Evolutionary conservation across 1,140 invertebrate genomes (phyloP), one percentile per base, ranked within the genome.

Genomic region (Hyposmocoma kahamanoa): DNA sequence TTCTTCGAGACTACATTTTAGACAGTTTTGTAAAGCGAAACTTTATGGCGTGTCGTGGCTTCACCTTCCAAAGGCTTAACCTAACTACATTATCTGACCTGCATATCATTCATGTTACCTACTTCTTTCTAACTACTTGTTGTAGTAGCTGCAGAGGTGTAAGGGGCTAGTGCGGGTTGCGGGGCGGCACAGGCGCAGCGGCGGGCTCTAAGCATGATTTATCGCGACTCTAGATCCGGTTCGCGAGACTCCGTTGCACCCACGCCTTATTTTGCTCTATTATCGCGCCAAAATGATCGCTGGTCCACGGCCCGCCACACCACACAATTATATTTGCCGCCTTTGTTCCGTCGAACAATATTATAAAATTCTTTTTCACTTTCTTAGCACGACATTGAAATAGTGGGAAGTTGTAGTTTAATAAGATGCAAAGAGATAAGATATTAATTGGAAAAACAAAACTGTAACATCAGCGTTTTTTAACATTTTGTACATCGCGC

Each of bases 211-310:
- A 21, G 61, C 63, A 71, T 77, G 61, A 80, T 80, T 80, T 80
- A 81, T 78, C 67, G 53, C 50, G 49, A 51, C 49, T 56, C 55
- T 69, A 76, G 77, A 78, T 81, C 72, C 77, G 77, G 74, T 71
- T 74, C 49, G 59, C 53, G 58, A 47, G 34, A 45, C 50, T 43
- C 54, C 38, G 52, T 58, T 53, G 63, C 71, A 63, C 77, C 72
- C 71, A 81, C 74, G 72, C 65, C 66, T 63, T 60, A 53, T 57
- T 64, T 60, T 65, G 60, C 64, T 69, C 57, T 68, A 69, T 72
- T 80, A 80, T 80, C 76, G 58, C 52, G 41, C 56, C 64, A 54
- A 72, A 81, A 58, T 69, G 60, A 78, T 78, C 77, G 45, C 46
- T 55, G n/a, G n/a, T n/a, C n/a, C n/a, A n/a, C n/a, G n/a, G n/a